Conservation (phyloP, 2,113 vertebrate species). For the Pluvianellus socialis region DNA sequence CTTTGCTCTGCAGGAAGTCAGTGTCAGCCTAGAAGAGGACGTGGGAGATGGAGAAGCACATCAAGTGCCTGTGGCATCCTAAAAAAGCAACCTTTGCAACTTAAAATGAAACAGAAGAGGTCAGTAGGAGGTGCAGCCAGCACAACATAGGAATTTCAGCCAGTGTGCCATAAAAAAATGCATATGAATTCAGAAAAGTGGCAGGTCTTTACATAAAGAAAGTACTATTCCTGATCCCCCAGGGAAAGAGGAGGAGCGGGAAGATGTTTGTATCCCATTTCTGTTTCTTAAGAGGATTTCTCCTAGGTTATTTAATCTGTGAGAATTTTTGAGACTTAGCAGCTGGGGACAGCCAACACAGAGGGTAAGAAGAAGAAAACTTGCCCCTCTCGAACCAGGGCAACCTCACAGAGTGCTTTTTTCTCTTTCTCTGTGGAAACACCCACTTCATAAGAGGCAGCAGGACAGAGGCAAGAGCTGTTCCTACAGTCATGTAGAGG, state of each 20-base stretch:
- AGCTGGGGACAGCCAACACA: too few relatives aligned
- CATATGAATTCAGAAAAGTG: not conserved
- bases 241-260: not conserved
- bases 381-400: not conserved
- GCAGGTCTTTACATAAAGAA: not conserved
- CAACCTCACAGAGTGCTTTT: not conserved
- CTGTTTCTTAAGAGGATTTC: not conserved
- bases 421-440: not conserved
- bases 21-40: not conserved
- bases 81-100: not conserved
- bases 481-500: not conserved
- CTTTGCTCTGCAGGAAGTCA: fast-evolving
- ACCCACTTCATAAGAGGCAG: not conserved
- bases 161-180: not conserved
- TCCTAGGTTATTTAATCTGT: not conserved
- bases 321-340: not conserved
- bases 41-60: not conserved
- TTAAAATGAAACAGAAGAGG: not conserved
- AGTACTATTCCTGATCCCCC: not conserved
- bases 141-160: fast-evolving
- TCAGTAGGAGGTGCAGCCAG: not conserved
- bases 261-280: not conserved
- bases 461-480: not conserved
- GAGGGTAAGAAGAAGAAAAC: not conserved
- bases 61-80: not conserved